Conservation (phyloP, 2,797 vertebrate genomes). For the Pygocentrus nattereri region DNA sequence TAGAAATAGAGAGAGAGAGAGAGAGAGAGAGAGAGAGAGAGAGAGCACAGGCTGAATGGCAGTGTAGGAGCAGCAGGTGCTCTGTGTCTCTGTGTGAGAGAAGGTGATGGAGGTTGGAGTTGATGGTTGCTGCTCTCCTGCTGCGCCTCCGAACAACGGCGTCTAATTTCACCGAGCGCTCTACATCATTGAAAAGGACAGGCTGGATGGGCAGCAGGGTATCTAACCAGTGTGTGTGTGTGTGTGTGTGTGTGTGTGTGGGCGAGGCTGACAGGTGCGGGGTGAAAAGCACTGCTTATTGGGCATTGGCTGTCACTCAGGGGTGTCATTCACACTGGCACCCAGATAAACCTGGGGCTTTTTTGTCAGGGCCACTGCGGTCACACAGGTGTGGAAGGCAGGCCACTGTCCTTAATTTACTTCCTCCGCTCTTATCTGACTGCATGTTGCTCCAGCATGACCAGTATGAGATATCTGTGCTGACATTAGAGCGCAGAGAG, state of each 20-base stretch:
- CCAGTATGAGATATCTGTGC: neutral
- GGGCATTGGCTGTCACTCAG: conserved; percentile 57
- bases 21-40: neutral
- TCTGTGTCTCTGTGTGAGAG: conserved; percentile 32
- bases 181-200: conserved; percentile 47
- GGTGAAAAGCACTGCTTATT: conserved; percentile 58
- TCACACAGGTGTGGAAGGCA: neutral
- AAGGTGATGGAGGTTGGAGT: conserved; percentile 50
- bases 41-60: conserved; percentile 5
- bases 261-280: conserved; percentile 47
- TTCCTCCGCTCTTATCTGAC: neutral
- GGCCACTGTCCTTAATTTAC: neutral
- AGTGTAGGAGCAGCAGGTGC: conserved; percentile 45
- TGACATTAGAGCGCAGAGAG: neutral
- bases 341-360: conserved; percentile 38
- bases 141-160: conserved; percentile 43
- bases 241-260: conserved; percentile 46
- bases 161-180: conserved; percentile 44
- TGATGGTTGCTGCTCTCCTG: conserved; percentile 47
- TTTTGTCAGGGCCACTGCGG: neutral
- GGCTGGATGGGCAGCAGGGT: conserved; percentile 49
- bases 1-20: neutral
- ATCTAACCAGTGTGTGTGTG: conserved; percentile 50
- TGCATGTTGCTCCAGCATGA: neutral
- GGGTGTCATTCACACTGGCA: conserved; percentile 42